Percentiles rank a stretch among this genome's conserved stretches.
Evolutionary conservation across 2,113 vertebrate genomes (phyloP).

Genomic region (Psilopogon haemacephalus): DNA sequence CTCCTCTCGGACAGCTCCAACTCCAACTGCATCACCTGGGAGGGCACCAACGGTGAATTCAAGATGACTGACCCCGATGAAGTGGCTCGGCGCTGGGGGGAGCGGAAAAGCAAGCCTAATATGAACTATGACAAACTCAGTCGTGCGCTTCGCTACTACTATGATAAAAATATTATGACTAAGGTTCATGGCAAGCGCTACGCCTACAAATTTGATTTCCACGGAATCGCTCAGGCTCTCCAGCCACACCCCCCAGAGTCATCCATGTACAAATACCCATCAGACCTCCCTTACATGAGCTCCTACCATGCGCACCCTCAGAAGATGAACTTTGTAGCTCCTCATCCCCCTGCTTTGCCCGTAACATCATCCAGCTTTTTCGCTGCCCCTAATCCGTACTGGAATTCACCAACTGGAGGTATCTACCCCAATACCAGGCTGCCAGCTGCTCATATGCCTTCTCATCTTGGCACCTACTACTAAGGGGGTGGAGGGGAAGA

Average conservation of each 20-base stretch:
- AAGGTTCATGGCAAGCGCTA: slow-evolving; percentile 91
- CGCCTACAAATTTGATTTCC: slow-evolving; percentile 92
- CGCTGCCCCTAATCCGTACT: slow-evolving; percentile 83
- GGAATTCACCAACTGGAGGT: slow-evolving; percentile 86
- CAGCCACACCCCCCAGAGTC: slow-evolving; percentile 88
- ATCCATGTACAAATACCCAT: slow-evolving; percentile 87
- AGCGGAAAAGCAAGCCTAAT: slow-evolving; percentile 88
- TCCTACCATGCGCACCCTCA: slow-evolving; percentile 87
- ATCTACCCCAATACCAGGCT: slow-evolving; percentile 86
- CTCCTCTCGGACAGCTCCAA: slow-evolving; percentile 88
- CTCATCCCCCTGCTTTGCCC: slow-evolving; percentile 82
- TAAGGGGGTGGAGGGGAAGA: slow-evolving; percentile 56
- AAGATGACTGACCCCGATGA: slow-evolving; percentile 90
- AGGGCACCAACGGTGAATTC: slow-evolving; percentile 89
- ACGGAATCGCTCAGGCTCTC: slow-evolving; percentile 88
- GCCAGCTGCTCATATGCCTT: slow-evolving; percentile 85
- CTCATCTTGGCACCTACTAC: slow-evolving; percentile 89
- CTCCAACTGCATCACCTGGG: slow-evolving; percentile 90
- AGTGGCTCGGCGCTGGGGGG: slow-evolving; percentile 89
- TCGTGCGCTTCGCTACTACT: slow-evolving; percentile 89
- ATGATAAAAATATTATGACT: slow-evolving; percentile 94
- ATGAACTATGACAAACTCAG: slow-evolving; percentile 94
- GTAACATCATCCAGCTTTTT: slow-evolving; percentile 88
- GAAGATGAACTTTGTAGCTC: slow-evolving; percentile 90
- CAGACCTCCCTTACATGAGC: slow-evolving; percentile 87